These are phyloP conservation scores for Xestia xanthographa DNA, from an alignment of 2,888 invertebrate species.

Conservation along the genomic window DNA sequence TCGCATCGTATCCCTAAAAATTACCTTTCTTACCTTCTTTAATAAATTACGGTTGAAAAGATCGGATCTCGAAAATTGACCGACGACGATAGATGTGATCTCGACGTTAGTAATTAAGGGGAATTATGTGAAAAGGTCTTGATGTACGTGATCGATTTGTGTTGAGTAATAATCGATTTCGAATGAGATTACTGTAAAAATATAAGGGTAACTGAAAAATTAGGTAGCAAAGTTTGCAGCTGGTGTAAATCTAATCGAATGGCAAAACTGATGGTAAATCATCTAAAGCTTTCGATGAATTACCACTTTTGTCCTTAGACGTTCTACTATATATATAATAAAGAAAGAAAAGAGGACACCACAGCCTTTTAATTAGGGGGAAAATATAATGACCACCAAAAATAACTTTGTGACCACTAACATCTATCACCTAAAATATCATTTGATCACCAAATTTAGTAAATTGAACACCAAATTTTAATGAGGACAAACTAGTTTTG, in stretches of 20 bases:
- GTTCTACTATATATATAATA: too few relatives aligned
- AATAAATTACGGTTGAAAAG: constrained; percentile 72
- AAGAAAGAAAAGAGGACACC: too few relatives aligned
- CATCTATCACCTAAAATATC: too few relatives aligned
- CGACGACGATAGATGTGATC: constrained; percentile 53
- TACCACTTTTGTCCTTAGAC: too few relatives aligned
- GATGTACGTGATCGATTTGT: constrained; percentile 58
- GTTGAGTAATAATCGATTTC: constrained; percentile 13
- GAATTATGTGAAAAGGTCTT: constrained; percentile 30
- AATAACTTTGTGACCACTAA: too few relatives aligned
- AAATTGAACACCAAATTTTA: too few relatives aligned
- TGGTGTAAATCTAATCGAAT: not conserved
- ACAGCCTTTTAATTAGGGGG: too few relatives aligned
- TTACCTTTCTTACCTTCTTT: constrained; percentile 60
- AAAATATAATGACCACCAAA: too few relatives aligned
- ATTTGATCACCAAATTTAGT: too few relatives aligned
- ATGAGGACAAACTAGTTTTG: too few relatives aligned
- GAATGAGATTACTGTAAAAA: constrained; percentile 23
- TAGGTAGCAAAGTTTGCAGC: not conserved
- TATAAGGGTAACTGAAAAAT: not conserved
- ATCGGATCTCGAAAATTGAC: constrained; percentile 69
- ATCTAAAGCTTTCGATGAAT: too few relatives aligned
- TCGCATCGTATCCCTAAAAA: constrained; percentile 71
- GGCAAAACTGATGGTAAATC: not conserved
- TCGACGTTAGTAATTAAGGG: constrained; percentile 55